Percentiles rank a stretch among this genome's conserved stretches.
phyloP scores from a whole-genome alignment of 1,140 invertebrate species.

The Drosophila paulistorum region DNA sequence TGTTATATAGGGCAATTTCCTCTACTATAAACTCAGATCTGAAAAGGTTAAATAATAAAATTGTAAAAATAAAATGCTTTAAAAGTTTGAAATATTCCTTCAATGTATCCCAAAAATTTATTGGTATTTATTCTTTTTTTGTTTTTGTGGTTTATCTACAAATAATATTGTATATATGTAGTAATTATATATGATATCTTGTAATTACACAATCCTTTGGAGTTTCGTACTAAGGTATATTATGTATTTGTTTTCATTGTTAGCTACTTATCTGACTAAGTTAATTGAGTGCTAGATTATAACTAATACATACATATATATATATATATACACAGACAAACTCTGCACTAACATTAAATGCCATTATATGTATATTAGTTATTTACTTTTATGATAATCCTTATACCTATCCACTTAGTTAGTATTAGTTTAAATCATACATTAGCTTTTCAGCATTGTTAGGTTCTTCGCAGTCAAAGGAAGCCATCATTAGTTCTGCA shows the following conservation, averaged over 20 bases:
- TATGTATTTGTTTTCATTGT: conserved; percentile 4
- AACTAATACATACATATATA: conserved; percentile 9
- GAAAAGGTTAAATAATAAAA: too few species aligned
- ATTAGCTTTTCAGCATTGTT: conserved; percentile 81
- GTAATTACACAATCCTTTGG: not conserved
- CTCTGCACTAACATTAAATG: conserved; percentile 45
- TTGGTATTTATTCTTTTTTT: conserved; percentile 4
- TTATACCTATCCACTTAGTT: not conserved
- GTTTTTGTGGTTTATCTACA: not conserved
- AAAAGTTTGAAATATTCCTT: not conserved
- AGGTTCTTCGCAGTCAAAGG: conserved; percentile 79
- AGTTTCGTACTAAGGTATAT: not conserved
- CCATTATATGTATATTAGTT: conserved; percentile 23
- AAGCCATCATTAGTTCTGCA: conserved; percentile 82
- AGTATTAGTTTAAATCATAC: conserved; percentile 75
- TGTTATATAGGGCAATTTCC: too few species aligned
- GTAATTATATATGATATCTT: conserved; percentile 10
- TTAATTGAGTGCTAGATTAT: conserved; percentile 26
- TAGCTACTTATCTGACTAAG: conserved; percentile 36
- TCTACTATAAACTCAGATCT: too few species aligned
- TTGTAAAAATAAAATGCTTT: too few species aligned
- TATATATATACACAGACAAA: not conserved
- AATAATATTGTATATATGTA: conserved; percentile 2
- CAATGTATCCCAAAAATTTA: conserved; percentile 13
- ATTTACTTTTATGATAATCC: conserved; percentile 18